Conservation (phyloP, 2,797 vertebrate genomes). For the Arremon brunneinucha region DNA sequence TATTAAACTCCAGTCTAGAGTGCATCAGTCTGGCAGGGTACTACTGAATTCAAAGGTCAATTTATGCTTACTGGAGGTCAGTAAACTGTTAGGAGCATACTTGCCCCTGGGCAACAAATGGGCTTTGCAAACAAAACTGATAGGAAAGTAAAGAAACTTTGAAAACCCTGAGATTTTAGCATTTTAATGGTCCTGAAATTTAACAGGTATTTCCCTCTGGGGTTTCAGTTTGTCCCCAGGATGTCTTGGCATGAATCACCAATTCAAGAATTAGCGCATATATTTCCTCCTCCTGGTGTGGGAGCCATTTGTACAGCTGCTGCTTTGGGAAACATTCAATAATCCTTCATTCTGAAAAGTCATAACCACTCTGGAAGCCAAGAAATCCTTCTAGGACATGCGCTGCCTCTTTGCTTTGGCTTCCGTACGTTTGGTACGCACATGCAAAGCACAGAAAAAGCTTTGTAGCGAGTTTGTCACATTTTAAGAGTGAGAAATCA, state of each 20-base stretch:
- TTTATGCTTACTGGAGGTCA: not conserved
- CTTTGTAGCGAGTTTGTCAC: not conserved
- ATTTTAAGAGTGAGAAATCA: not conserved
- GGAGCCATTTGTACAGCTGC: slow-evolving; percentile 2
- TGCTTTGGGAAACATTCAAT: not conserved
- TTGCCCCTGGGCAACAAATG: not conserved
- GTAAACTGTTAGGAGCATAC: not conserved
- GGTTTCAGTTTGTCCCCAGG: not conserved
- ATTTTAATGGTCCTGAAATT: not conserved
- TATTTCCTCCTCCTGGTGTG: not conserved
- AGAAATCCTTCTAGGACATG: not conserved
- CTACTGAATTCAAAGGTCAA: not conserved
- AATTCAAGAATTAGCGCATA: not conserved
- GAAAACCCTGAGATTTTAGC: not conserved
- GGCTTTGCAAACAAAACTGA: not conserved
- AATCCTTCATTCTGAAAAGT: slow-evolving; percentile 15
- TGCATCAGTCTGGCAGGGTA: not conserved
- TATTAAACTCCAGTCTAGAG: not conserved
- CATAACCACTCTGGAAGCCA: not conserved
- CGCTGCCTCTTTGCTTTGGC: not conserved
- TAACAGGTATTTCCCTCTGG: not conserved
- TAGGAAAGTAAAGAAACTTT: not conserved
- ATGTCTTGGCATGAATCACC: not conserved
- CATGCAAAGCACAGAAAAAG: not conserved
- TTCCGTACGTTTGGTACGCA: not conserved